Evolutionary conservation across 2,113 vertebrate species (phyloP).

Genomic region (Eublepharis macularius): DNA sequence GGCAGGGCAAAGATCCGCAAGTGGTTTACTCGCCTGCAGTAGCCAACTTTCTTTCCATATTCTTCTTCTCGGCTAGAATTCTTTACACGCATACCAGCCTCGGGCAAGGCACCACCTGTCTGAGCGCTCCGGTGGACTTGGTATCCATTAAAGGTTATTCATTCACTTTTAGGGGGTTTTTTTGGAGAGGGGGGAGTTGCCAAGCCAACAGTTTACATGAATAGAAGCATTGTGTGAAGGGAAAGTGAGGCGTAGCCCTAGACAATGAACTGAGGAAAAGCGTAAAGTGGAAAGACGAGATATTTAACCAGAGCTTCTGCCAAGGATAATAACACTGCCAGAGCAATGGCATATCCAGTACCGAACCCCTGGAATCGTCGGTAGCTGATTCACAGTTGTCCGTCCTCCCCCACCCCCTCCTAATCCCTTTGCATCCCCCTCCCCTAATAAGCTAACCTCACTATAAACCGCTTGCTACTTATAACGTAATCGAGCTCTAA

Average conservation of each 20-base stretch:
- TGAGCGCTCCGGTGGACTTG: not conserved
- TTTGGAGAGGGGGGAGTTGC: no score
- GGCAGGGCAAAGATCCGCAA: not conserved
- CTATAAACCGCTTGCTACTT: not conserved
- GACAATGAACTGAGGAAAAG: slow-evolving; percentile 1
- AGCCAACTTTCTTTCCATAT: not conserved
- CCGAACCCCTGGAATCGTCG: not conserved
- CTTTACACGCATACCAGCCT: not conserved
- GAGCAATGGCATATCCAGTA: not conserved
- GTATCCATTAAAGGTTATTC: not conserved
- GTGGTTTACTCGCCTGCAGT: not conserved
- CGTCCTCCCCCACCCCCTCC: not conserved
- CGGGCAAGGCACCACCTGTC: not conserved
- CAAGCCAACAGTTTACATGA: not conserved
- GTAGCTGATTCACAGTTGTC: not conserved
- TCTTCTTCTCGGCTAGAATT: not conserved
- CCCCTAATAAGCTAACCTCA: not conserved
- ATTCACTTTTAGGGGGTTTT: not conserved
- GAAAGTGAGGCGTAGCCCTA: not conserved
- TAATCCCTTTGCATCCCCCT: rapidly evolving
- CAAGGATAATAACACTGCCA: not conserved
- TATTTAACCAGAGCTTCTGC: not conserved
- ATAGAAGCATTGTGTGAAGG: not conserved
- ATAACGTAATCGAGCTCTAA: not conserved
- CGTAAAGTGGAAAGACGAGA: slow-evolving; percentile 6